Base-by-base conservation (phyloP, 1,140 invertebrate species). In the Camponotus vicinus region DNA sequence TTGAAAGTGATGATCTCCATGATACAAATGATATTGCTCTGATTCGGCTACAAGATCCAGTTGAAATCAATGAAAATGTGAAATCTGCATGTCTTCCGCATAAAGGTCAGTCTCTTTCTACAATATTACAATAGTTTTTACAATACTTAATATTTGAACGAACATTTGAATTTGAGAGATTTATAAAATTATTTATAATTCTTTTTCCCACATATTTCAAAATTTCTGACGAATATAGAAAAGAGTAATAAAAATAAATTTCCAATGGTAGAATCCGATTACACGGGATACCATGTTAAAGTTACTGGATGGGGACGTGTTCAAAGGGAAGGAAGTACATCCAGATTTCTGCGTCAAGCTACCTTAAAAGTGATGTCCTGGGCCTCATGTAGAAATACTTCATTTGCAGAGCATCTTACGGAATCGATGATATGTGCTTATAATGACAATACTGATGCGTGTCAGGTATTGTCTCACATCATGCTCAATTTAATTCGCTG, bases 291-390 rank as follows among this genome's bases (percentile, higher is more conserved):
- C 37, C 86, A 93, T 13, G 96, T 95, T 0, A 95, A 95, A 5
- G 96, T 97, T n/a, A 94, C 96, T 2, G 97, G 97, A 8, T 97
- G 97, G 97, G 97, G 97, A 13, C 93, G 95, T 8, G 92, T 96
- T 0, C 94, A 92, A 0, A 94, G 94, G 4, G 93, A 95, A 1
- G 95, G 95, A 2, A 90, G 92, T 13, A 93, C 96, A 4, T 96
- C 96, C 0, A 95, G 94, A 66, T 95, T 94, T 37, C 93, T 97
- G 2, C 92, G 96, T 79, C 95, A 96, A 87, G 96, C 96, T 0
- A 92, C 93, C 21, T 92, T 97, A 3, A 95, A 94, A 45, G 93
- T 96, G 3, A 93, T 96, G 55, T 85, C 93, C 1, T 93, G 93
- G 49, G 78, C 92, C 18, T 86, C 91, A 6, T 96, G 95, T 78